Conservation (phyloP, 2,797 vertebrate genomes). For the Callimico goeldii region DNA sequence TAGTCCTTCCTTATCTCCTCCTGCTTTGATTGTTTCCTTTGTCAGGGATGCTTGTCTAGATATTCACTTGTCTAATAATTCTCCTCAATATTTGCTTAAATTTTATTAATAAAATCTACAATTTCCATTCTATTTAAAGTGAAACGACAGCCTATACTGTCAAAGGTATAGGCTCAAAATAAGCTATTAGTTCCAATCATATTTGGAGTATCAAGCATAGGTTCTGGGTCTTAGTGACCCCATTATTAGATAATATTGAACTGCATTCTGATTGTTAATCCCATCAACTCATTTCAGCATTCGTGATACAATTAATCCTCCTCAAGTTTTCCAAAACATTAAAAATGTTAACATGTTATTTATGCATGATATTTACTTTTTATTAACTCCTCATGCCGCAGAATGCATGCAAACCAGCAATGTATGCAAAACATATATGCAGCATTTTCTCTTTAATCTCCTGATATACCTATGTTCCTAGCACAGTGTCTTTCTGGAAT, state of each 20-base stretch:
- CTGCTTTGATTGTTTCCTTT: background rate
- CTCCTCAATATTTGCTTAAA: background rate
- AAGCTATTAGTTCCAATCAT: background rate
- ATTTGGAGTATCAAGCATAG: background rate
- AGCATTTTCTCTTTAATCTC: background rate
- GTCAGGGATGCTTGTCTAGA: background rate
- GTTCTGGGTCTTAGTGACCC: background rate
- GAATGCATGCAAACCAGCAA: background rate
- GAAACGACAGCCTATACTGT: background rate
- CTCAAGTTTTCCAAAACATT: background rate
- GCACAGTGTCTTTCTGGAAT: background rate
- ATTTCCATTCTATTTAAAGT: background rate
- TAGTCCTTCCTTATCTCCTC: background rate
- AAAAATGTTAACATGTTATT: background rate
- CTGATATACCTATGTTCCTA: background rate
- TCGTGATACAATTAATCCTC: background rate
- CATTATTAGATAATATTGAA: background rate
- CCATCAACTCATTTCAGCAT: background rate
- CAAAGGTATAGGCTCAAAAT: background rate
- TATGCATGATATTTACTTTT: background rate
- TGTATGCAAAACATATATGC: background rate
- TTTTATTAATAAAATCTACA: background rate
- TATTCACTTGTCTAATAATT: background rate
- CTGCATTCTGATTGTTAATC: background rate
- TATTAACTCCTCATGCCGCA: background rate